Evolutionary conservation across 2,113 vertebrate species (phyloP).

Genomic region (Sander vitreus): DNA sequence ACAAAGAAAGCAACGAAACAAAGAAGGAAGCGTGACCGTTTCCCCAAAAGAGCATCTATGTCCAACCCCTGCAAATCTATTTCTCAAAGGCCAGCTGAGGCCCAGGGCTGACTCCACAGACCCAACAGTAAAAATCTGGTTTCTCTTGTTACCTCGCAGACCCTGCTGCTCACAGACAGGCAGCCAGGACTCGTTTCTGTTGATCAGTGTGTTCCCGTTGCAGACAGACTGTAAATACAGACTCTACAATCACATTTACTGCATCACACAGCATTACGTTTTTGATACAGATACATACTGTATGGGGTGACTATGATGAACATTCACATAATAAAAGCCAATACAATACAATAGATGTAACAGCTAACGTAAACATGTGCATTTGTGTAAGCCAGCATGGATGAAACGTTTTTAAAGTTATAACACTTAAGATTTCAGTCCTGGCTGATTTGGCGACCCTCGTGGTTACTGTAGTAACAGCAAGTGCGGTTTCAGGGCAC

Average conservation of each 20-base stretch:
- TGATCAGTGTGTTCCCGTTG: conserved; percentile 2
- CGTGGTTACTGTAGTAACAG: not conserved
- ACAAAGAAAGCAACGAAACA: conserved; percentile 30
- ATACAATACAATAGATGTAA: not conserved
- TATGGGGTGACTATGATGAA: not conserved
- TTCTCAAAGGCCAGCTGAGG: conserved; percentile 55
- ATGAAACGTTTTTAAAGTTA: not conserved
- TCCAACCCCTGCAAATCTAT: conserved; percentile 42
- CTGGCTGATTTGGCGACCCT: not conserved
- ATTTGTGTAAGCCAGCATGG: not conserved
- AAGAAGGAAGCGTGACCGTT: conserved; percentile 9
- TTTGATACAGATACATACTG: not conserved
- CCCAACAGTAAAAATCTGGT: conserved; percentile 29
- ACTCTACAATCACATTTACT: not conserved
- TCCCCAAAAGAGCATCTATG: conserved; percentile 49
- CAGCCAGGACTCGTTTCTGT: not conserved
- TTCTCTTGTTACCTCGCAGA: conserved; percentile 40
- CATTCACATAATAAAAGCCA: not conserved
- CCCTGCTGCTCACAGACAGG: conserved; percentile 21
- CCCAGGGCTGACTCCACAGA: conserved; percentile 25
- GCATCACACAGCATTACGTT: not conserved
- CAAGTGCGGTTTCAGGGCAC: no score
- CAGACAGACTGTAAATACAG: not conserved
- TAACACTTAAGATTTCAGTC: not conserved
- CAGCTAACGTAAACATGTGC: not conserved